These are phyloP conservation scores for Acleris laterana DNA, from an alignment of 2,888 invertebrate genomes.

Conservation along the genomic window DNA sequence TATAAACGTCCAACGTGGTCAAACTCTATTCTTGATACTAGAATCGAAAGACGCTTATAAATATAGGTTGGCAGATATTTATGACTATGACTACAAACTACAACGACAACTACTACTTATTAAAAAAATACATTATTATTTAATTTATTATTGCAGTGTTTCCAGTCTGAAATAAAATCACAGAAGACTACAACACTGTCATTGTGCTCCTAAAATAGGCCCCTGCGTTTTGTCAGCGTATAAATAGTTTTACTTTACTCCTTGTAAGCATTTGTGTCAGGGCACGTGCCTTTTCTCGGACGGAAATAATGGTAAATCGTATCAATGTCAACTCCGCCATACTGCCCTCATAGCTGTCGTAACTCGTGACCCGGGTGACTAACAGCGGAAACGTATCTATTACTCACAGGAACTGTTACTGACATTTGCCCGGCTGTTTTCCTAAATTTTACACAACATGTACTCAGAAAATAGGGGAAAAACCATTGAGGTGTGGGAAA, in stretches of 20 bases:
- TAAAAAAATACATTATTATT: no score
- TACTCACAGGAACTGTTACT: conserved; percentile 28
- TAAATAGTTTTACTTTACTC: background rate
- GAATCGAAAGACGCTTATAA: no score
- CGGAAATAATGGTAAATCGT: conserved; percentile 18
- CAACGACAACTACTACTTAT: no score
- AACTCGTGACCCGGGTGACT: conserved; percentile 23
- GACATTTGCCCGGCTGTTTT: conserved; percentile 32
- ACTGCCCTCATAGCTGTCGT: conserved; percentile 18
- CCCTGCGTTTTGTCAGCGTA: background rate
- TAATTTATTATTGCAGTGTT: no score
- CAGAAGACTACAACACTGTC: no score
- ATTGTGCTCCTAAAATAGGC: background rate
- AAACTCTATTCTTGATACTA: no score
- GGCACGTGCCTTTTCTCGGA: conserved; percentile 1
- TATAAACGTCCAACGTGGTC: no score
- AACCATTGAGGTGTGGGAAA: conserved; percentile 10
- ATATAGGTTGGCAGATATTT: no score
- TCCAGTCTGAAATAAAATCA: background rate
- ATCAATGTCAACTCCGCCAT: conserved; percentile 1
- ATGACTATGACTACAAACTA: no score
- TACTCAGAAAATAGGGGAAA: conserved; percentile 22
- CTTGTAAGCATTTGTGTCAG: background rate
- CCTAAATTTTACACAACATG: conserved; percentile 34
- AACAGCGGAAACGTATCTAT: conserved; percentile 27